Evolutionary conservation across 1,140 invertebrate genomes (phyloP).

Genomic region (Drosophila dunni): DNA sequence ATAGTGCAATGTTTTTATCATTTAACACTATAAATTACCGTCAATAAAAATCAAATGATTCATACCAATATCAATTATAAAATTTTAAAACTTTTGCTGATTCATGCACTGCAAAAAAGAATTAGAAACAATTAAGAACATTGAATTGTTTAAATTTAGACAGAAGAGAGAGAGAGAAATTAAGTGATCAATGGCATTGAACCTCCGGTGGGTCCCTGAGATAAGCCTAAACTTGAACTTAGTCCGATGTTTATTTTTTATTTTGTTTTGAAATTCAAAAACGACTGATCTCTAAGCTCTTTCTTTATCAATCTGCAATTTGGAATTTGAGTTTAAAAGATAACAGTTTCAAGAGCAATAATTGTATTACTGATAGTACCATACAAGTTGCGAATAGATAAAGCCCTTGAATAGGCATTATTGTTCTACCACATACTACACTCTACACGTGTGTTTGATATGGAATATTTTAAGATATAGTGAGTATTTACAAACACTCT

Average conservation of each 20-base stretch:
- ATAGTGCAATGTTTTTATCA: conserved; percentile 7
- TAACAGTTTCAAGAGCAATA: conserved; percentile 7
- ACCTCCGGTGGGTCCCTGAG: background rate
- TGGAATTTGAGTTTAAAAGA: conserved; percentile 16
- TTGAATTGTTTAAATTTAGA: too few relatives aligned
- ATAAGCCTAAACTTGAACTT: conserved; percentile 26
- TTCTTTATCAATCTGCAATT: conserved; percentile 6
- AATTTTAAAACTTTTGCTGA: background rate
- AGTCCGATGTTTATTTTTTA: background rate
- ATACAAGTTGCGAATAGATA: background rate
- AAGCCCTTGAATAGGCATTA: background rate
- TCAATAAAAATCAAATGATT: background rate
- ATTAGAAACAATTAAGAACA: background rate
- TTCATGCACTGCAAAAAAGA: conserved; percentile 1
- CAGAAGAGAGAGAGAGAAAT: background rate
- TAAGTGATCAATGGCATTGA: conserved; percentile 27
- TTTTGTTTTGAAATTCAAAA: conserved; percentile 20
- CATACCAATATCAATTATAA: background rate
- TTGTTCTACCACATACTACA: background rate
- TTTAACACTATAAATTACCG: conserved; percentile 1
- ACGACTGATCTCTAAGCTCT: conserved; percentile 12
- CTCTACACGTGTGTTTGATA: background rate
- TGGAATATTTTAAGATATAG: conserved; percentile 10
- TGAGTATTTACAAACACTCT: background rate
- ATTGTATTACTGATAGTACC: conserved; percentile 5